phyloP scores from a whole-genome alignment of 2,797 vertebrate species.

The Rhincodon typus region DNA sequence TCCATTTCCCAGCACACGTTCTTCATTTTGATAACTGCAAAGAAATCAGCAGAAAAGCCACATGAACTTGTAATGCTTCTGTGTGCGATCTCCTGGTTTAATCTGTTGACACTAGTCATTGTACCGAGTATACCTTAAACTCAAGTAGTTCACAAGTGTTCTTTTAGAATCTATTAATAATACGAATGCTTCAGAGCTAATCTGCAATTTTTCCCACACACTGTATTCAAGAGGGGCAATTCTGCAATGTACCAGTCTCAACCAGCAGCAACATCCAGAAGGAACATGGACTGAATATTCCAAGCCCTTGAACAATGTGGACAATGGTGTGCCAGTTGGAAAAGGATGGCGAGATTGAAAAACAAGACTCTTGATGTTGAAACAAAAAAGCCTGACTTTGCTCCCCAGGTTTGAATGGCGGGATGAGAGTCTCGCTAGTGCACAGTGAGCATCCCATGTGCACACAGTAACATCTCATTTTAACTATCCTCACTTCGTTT shows the following conservation, averaged over 20 bases:
- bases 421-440: too few relatives aligned
- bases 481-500: too few relatives aligned
- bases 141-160: background rate
- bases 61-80: background rate
- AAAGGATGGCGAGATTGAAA: too few relatives aligned
- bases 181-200: background rate
- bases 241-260: background rate
- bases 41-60: background rate
- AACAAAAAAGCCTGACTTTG: too few relatives aligned
- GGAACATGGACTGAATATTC: background rate
- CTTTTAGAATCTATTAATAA: background rate
- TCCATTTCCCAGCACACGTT: background rate
- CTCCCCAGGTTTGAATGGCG: too few relatives aligned
- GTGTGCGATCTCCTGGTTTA: background rate
- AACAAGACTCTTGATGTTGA: too few relatives aligned
- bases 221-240: background rate
- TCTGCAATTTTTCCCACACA: background rate
- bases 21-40: background rate
- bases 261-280: background rate
- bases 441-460: too few relatives aligned
- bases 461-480: too few relatives aligned
- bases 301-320: too few relatives aligned
- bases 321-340: too few relatives aligned
- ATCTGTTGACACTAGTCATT: background rate
- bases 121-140: background rate